phyloP scores from a whole-genome alignment of 2,797 vertebrate genomes.

The Arnoldichthys spilopterus region DNA sequence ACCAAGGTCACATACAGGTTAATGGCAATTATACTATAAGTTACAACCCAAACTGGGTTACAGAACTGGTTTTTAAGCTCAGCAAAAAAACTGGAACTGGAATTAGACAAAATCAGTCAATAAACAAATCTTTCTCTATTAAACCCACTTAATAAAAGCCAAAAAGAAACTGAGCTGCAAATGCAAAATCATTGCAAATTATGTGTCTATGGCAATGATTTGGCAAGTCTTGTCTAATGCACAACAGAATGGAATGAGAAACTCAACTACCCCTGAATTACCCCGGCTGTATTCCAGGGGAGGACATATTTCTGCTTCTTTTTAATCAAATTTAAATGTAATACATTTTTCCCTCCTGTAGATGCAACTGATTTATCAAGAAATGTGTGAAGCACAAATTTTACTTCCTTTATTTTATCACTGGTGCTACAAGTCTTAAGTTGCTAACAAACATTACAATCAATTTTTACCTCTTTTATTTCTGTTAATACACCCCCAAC shows the following conservation, averaged over 20 bases:
- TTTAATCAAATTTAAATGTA: no score
- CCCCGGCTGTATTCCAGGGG: no score
- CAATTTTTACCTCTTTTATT: no score
- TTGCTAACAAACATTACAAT: no score
- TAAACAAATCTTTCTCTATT: neutral
- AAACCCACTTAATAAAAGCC: neutral
- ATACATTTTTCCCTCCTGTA: no score
- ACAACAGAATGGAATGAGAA: neutral
- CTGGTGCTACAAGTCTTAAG: no score
- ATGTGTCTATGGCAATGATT: neutral
- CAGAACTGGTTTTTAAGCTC: neutral
- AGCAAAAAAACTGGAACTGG: neutral
- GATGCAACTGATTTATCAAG: no score
- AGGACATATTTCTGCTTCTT: no score
- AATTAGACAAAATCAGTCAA: neutral
- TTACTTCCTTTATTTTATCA: no score
- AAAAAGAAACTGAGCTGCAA: neutral
- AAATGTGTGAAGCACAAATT: no score
- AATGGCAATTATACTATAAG: neutral
- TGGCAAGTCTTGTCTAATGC: conserved; percentile 14
- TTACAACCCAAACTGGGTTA: neutral
- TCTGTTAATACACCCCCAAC: no score
- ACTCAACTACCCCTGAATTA: neutral
- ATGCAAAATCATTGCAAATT: neutral
- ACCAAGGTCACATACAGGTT: neutral